Percentiles rank a stretch among this genome's conserved stretches.
Evolutionary conservation across 2,113 vertebrate species (phyloP).

Genomic region (Anolis sagrei): DNA sequence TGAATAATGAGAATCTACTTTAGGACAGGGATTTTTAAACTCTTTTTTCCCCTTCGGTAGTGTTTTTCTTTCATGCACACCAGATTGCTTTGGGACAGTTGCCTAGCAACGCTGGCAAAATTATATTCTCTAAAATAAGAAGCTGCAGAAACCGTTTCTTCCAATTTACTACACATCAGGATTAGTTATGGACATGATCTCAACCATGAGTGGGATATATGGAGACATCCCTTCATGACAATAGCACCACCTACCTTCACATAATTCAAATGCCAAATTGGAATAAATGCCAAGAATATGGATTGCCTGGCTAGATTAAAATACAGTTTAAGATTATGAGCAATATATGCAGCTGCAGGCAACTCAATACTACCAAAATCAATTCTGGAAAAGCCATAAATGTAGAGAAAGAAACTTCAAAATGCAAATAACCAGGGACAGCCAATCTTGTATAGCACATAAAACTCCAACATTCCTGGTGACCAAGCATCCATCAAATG

Average conservation of each 20-base stretch:
- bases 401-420: accelerated
- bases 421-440: not conserved
- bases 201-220: not conserved
- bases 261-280: not conserved
- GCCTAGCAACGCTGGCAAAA: conserved; percentile 19
- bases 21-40: not conserved
- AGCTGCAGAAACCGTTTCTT: not conserved
- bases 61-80: not conserved
- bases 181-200: not conserved
- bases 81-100: not conserved
- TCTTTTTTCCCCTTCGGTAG: not conserved
- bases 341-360: not conserved
- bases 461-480: accelerated
- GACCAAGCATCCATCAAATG: not conserved
- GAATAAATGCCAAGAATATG: not conserved
- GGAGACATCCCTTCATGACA: too few relatives aligned
- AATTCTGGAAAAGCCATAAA: not conserved
- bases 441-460: not conserved
- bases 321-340: not conserved
- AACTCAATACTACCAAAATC: not conserved
- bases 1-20: not conserved
- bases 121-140: conserved; percentile 7
- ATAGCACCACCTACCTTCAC: not conserved
- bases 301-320: not conserved
- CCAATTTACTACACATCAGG: not conserved